A percentile compares a stretch with the other conserved stretches of the same genome.
These are phyloP conservation scores for Hybos culiciformis DNA, from an alignment of 2,888 invertebrate species.

Conservation along the genomic window DNA sequence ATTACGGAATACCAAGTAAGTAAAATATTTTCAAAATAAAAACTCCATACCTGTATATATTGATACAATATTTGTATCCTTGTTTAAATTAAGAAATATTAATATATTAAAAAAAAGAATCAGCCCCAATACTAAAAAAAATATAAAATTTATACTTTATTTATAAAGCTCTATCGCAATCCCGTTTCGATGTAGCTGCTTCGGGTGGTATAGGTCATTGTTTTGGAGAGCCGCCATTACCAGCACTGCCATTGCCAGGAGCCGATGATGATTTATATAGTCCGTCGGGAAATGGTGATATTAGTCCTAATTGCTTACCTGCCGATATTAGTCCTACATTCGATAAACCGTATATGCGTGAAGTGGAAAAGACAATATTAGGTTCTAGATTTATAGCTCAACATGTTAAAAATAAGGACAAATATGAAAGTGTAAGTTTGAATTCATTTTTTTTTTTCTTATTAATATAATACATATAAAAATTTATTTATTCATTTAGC, in stretches of 20 bases:
- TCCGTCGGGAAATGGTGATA: constrained; percentile 44
- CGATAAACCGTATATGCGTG: constrained; percentile 66
- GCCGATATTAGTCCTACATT: constrained; percentile 62
- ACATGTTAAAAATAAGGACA: constrained; percentile 88
- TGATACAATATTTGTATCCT: background rate
- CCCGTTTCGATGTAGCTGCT: constrained; percentile 51
- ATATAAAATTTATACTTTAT: constrained; percentile 1
- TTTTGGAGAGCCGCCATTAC: constrained; percentile 52
- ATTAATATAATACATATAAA: no score
- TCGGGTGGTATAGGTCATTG: constrained; percentile 47
- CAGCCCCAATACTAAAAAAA: background rate
- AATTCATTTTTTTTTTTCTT: background rate
- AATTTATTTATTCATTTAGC: no score
- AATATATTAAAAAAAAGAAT: background rate
- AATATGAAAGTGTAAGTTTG: constrained; percentile 78
- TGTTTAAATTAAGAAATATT: background rate
- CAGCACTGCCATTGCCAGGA: constrained; percentile 52
- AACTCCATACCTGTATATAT: background rate
- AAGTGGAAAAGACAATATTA: constrained; percentile 84
- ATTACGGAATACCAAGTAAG: constrained; percentile 55
- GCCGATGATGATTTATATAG: constrained; percentile 76
- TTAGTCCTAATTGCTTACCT: constrained; percentile 41
- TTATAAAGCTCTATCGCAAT: constrained; percentile 36
- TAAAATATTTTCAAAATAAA: background rate
- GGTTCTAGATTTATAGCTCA: constrained; percentile 90